Conservation (phyloP, 2,888 invertebrate species). For the Athalia cordata region DNA sequence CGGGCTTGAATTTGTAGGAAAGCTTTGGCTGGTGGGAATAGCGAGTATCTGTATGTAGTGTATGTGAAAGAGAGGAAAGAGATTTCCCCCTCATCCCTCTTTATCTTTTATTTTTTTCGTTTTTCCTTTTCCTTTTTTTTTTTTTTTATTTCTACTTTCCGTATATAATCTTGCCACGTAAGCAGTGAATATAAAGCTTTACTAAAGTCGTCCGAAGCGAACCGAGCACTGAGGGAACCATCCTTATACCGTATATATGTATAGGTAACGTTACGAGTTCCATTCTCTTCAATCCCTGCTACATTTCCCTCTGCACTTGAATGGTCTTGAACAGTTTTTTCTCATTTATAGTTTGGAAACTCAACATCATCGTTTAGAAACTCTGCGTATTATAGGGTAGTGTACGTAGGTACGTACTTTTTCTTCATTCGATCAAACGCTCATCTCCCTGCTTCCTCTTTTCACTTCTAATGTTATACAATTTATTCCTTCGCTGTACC, state of each 20-base stretch:
- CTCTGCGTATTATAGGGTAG: not conserved
- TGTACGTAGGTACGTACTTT: not conserved
- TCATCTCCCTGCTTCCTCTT: not conserved
- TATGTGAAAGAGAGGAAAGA: slow-evolving; percentile 3
- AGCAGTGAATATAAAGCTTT: slow-evolving; percentile 55
- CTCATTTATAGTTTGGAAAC: not conserved
- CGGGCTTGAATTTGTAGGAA: not conserved
- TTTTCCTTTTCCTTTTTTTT: slow-evolving; percentile 8
- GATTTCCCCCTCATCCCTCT: not conserved
- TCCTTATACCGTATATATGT: too few species aligned
- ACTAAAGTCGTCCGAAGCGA: slow-evolving; percentile 3
- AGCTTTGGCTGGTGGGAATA: slow-evolving; percentile 3
- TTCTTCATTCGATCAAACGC: too few species aligned
- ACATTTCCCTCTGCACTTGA: slow-evolving; percentile 4
- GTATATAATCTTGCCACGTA: slow-evolving; percentile 51
- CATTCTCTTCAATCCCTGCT: slow-evolving; percentile 5
- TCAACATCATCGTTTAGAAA: not conserved
- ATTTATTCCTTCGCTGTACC: too few species aligned
- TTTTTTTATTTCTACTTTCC: slow-evolving; percentile 15
- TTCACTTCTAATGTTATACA: not conserved
- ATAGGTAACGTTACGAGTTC: not conserved
- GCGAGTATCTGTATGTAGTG: slow-evolving; percentile 1
- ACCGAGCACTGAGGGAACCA: too few species aligned
- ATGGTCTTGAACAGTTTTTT: slow-evolving; percentile 7
- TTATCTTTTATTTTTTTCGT: not conserved